Base-by-base conservation (phyloP, 2,113 vertebrate genomes). In the Daboia siamensis region DNA sequence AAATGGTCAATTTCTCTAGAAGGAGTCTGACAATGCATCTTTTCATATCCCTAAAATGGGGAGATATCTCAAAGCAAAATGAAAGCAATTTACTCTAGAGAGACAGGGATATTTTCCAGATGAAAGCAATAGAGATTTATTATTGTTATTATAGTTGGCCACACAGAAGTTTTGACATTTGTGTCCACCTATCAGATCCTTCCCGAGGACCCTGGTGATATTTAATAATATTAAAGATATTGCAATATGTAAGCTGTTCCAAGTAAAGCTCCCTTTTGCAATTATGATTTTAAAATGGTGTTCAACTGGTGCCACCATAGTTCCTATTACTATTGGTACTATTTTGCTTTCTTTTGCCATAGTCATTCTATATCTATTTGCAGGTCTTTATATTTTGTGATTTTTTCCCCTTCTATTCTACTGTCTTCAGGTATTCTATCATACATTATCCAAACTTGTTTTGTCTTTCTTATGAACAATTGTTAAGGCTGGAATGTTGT, bases 1-100 rank as follows among this genome's bases (percentile, higher is more conserved):
- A 69, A 86, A 93, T 8, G 64, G 12, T 1, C 29, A n/a, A 84
- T 93, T 95, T 90, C 91, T 94, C 90, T 59, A 3, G 23, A 5
- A 87, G 85, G 1, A 33, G 59, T 51, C 74, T 57, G 85, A 44
- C 64, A 88, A 48, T 88, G 46, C 12, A 54, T 92, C 92, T 91
- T 90, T 95, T 61, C 61, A 74, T 92, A 93, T 95, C 90, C 5
- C 24, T 90, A 39, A 92, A 92, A 69, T 91, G 33, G 1, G 64
- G n/a, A 23, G 0, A 2, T 21, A 92, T 86, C 90, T 86, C 52
- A 86, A 88, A 95, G 91, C 57, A 54, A 93, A 94, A 86, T 24
- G 3, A 88, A 96, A 92, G 3, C 1, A 23, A 91, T 0, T 1
- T 13, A 51, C 5, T 91, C 4, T 8, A 90, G n/a, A 90, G 93